Evolutionary conservation across 2,888 invertebrate species (phyloP), one percentile per base, ranked within the genome.

Genomic region (Flexamia atlantica): DNA sequence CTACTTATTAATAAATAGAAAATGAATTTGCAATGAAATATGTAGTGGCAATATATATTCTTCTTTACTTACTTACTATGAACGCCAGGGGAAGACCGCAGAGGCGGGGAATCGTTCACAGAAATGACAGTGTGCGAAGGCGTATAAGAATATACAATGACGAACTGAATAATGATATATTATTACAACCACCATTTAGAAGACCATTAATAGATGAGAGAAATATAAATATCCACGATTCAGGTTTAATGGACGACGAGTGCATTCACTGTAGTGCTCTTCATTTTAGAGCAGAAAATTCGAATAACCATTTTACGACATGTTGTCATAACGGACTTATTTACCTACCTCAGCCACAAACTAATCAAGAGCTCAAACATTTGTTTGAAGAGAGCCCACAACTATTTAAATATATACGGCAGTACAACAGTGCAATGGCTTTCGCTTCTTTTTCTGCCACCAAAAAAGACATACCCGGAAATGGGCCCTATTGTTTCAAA

Each of bases 361-460:
- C 14, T 30, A 70, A 83, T 46, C 9, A 46, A n/a, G 36, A 72
- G 20, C 32, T 83, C 30, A 9, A 83, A 72, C 2, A 36, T 7
- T n/a, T 81, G 23, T n/a, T 80, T 28, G 2, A 20, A 17, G 2
- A 60, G 10, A n/a, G n/a, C 7, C 9, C 64, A 5, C 4, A 64
- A 17, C 36, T 81, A 9, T 36, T 64, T 7, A 42, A 32, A 36
- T 0, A 81, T 64, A 64, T 81, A 40, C 23, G 64, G 10, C 25
- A 60, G 20, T 57, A 81, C 40, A 81, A 81, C 20, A 81, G 81
- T 36, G 53, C 53, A 3, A 74, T 74, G 72, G 74, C 83, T 9
- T 83, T 83, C 36, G 83, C 74, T 9, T 50, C 53, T 14, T n/a
- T 83, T 57, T 83, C 83, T 4, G 83, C 83, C 42, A 83, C 83